phyloP scores from a whole-genome alignment of 35 echinoderm and acorn worm species.

The Strongylocentrotus purpuratus region DNA sequence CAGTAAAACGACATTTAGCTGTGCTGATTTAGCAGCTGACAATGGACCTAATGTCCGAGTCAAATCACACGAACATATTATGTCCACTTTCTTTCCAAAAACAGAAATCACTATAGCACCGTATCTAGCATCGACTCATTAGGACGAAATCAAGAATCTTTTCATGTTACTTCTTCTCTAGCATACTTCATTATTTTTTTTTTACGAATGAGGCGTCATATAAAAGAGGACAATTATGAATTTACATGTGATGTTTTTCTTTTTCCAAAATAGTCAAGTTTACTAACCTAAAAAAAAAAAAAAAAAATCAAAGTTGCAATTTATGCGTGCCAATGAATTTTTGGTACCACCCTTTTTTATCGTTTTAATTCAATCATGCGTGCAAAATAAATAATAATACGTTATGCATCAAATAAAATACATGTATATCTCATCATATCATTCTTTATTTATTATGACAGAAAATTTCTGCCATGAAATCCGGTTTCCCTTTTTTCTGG shows the following conservation, averaged over 20 bases:
- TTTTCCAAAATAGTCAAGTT: neutral
- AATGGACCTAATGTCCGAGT: no score
- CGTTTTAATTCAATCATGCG: slow-evolving; percentile 15
- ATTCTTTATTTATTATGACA: neutral
- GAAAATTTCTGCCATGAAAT: neutral
- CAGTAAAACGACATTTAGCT: no score
- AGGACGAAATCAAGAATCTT: no score
- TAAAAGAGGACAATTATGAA: neutral
- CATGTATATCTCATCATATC: neutral
- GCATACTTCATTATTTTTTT: no score
- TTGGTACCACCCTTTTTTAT: neutral
- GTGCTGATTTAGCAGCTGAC: no score
- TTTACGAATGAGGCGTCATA: neutral
- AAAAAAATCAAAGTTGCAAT: neutral
- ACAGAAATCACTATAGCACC: no score
- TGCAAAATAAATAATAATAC: neutral
- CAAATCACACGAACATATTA: no score
- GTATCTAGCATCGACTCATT: no score
- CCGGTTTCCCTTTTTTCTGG: neutral
- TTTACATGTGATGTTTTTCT: neutral
- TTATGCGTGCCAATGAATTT: neutral
- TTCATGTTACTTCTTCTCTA: no score
- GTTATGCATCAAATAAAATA: neutral
- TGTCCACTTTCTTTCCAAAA: no score
- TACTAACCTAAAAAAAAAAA: neutral